Percentiles rank a stretch among this genome's conserved stretches.
phyloP scores from a whole-genome alignment of 2,797 vertebrate species.

The Bovichtus variegatus region DNA sequence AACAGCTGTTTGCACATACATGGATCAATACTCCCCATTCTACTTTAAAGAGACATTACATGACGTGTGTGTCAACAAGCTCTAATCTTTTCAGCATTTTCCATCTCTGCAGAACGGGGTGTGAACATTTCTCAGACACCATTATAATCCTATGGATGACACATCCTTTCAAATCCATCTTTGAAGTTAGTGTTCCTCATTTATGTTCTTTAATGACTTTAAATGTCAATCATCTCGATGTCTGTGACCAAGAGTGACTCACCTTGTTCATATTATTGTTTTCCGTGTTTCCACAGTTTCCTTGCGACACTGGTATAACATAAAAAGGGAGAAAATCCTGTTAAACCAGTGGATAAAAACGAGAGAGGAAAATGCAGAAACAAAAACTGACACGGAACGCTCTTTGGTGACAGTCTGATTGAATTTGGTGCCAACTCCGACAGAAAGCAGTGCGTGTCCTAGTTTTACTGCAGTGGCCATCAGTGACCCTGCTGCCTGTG shows the following conservation, averaged over 20 bases:
- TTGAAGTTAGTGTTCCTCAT: not conserved
- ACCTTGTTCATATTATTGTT: conserved; percentile 25
- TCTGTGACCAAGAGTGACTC: conserved; percentile 35
- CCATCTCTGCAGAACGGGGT: not conserved
- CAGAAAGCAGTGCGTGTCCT: conserved; percentile 17
- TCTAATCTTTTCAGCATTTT: conserved; percentile 2
- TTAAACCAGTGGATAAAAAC: conserved; percentile 28
- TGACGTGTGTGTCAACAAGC: too few species aligned
- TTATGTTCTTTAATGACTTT: conserved; percentile 1
- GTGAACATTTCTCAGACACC: not conserved
- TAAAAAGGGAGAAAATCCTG: not conserved
- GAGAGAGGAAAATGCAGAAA: conserved; percentile 3
- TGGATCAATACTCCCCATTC: not conserved
- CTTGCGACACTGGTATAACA: conserved; percentile 24
- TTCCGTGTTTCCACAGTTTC: conserved; percentile 1
- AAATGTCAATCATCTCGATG: not conserved
- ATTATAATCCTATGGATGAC: not conserved
- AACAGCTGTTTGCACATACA: not conserved
- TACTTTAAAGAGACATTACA: not conserved
- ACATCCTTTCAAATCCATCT: not conserved
- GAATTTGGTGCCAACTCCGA: not conserved
- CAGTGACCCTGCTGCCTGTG: not conserved
- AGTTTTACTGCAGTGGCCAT: not conserved
- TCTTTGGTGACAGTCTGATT: not conserved
- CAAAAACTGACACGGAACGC: not conserved